A percentile compares a stretch with the other conserved stretches of the same genome.
Evolutionary conservation across 2,113 vertebrate genomes (phyloP).

Genomic region (Stictonetta naevosa): DNA sequence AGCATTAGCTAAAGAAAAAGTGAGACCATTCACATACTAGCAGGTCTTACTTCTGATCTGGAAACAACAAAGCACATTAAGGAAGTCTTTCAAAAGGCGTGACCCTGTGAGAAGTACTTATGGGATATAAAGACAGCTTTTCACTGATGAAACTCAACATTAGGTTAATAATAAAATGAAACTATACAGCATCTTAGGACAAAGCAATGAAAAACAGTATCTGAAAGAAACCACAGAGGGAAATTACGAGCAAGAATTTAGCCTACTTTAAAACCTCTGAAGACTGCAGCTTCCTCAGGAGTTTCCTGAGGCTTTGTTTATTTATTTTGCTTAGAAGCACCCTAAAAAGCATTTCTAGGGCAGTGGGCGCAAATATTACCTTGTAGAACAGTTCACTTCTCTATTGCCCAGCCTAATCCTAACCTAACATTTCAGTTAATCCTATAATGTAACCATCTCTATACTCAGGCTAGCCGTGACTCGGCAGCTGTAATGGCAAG

Average conservation of each 20-base stretch:
- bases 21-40: neutral
- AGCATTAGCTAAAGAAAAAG: neutral
- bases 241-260: neutral
- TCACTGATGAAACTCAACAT: neutral
- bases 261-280: neutral
- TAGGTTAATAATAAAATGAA: neutral
- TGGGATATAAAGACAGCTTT: neutral
- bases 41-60: neutral
- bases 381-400: neutral
- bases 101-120: neutral
- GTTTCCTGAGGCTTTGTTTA: neutral
- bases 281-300: neutral
- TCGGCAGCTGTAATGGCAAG: neutral
- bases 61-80: neutral
- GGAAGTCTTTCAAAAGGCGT: neutral
- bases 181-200: neutral
- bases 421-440: neutral
- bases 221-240: neutral
- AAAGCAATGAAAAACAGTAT: neutral
- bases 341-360: neutral
- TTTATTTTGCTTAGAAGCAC: neutral
- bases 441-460: neutral
- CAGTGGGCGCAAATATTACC: neutral
- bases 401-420: neutral
- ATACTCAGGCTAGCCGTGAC: neutral